phyloP scores from a whole-genome alignment of 1,140 invertebrate species.

The Nomia melanderi region DNA sequence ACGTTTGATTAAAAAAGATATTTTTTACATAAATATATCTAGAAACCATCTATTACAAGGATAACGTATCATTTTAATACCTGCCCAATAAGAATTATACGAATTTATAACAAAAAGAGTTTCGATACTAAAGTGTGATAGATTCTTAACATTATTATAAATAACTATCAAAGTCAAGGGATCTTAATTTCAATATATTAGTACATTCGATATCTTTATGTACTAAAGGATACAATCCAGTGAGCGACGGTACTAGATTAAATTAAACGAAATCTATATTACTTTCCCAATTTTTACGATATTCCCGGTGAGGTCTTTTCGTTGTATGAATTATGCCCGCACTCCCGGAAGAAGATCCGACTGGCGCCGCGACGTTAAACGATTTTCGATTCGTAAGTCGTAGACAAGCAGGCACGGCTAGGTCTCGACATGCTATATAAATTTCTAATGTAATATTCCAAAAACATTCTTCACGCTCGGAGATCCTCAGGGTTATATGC shows the following conservation, averaged over 20 bases:
- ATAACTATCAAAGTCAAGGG: too few species aligned
- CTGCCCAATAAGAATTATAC: too few species aligned
- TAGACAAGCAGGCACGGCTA: neutral
- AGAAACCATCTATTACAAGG: too few species aligned
- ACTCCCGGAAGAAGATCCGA: constrained; percentile 8
- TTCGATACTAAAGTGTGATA: too few species aligned
- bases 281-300: neutral
- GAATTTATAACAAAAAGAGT: too few species aligned
- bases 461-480: constrained; percentile 69
- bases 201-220: neutral
- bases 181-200: too few species aligned
- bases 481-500: constrained; percentile 54
- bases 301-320: neutral
- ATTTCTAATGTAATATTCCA: constrained; percentile 64
- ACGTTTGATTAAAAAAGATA: too few species aligned
- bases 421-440: constrained; percentile 34
- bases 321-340: neutral
- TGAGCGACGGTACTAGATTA: neutral
- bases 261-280: neutral
- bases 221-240: neutral
- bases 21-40: too few species aligned
- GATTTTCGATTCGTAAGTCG: constrained; percentile 29
- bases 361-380: constrained; percentile 16
- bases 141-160: too few species aligned
- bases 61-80: too few species aligned